phyloP scores from a whole-genome alignment of 2,888 invertebrate genomes.

The Gymnocheta viridis region DNA sequence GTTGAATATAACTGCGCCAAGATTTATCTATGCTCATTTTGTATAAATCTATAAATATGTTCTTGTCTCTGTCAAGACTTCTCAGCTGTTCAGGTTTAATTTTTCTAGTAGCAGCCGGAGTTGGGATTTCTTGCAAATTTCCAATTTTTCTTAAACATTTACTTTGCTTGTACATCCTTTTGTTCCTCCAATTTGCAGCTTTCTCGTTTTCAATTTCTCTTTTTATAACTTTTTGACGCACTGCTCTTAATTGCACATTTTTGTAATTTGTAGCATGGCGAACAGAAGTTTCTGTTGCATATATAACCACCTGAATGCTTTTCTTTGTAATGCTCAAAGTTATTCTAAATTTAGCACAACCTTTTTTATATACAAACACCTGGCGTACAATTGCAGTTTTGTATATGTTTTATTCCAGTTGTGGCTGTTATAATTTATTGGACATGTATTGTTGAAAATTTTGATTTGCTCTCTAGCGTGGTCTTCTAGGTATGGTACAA shows the following conservation, averaged over 20 bases:
- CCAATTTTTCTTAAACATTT: constrained; percentile 9
- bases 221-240: not conserved
- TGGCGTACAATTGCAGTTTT: no score
- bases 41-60: constrained; percentile 10
- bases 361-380: no score
- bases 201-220: not conserved
- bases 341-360: not conserved
- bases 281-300: no score
- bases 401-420: no score
- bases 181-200: constrained; percentile 25
- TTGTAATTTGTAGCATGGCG: no score
- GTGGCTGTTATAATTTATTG: no score
- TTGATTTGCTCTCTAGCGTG: no score
- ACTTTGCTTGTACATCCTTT: not conserved
- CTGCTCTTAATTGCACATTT: not conserved
- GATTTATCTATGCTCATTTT: no score
- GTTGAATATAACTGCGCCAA: no score
- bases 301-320: no score
- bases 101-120: not conserved
- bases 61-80: not conserved
- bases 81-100: not conserved
- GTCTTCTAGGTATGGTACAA: no score
- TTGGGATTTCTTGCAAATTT: constrained; percentile 6
- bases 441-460: no score
- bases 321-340: not conserved